These are phyloP conservation scores for Euphysa ruthae DNA, from an alignment of 30 jellyfish, hydroid and myxozoan species.

Conservation along the genomic window DNA sequence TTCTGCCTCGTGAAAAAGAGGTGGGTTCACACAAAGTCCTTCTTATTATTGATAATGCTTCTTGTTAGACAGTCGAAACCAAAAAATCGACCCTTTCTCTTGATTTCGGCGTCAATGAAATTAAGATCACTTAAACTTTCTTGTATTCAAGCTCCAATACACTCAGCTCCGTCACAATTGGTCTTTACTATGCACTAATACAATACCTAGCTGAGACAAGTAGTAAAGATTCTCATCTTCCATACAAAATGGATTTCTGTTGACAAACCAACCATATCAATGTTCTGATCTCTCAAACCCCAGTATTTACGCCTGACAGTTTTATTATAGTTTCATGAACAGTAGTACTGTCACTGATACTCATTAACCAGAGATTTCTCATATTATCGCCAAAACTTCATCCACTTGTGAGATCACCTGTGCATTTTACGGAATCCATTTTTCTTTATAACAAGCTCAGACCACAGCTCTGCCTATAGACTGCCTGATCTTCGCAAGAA, in stretches of 20 bases:
- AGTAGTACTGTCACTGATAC: slow-evolving; percentile 33
- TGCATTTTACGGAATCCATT: slow-evolving; percentile 34
- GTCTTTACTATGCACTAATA: slow-evolving; percentile 21
- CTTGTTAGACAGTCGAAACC: slow-evolving; percentile 15
- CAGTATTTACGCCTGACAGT: slow-evolving; percentile 15
- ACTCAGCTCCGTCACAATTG: slow-evolving; percentile 46
- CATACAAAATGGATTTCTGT: slow-evolving; percentile 16
- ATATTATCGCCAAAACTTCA: slow-evolving; percentile 32
- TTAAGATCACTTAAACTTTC: slow-evolving; percentile 5
- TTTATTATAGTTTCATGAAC: slow-evolving; percentile 38
- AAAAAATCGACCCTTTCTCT: slow-evolving; percentile 9
- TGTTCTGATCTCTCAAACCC: slow-evolving; percentile 45
- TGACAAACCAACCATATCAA: slow-evolving; percentile 48
- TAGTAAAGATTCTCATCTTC: slow-evolving; percentile 24
- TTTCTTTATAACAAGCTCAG: slow-evolving; percentile 53
- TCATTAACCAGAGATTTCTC: slow-evolving; percentile 26
- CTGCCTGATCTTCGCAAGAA: slow-evolving; percentile 30
- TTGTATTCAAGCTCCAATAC: slow-evolving; percentile 26
- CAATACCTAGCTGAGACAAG: slow-evolving; percentile 32
- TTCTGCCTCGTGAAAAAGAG: slow-evolving; percentile 40
- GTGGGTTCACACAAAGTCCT: slow-evolving; percentile 33
- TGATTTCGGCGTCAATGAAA: slow-evolving; percentile 27
- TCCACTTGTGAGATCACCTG: slow-evolving; percentile 53
- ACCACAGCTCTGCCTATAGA: slow-evolving; percentile 52
- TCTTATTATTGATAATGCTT: slow-evolving; percentile 11